These are phyloP conservation scores for Chymomyza caudatula DNA, from an alignment of 2,888 invertebrate species.

Conservation along the genomic window DNA sequence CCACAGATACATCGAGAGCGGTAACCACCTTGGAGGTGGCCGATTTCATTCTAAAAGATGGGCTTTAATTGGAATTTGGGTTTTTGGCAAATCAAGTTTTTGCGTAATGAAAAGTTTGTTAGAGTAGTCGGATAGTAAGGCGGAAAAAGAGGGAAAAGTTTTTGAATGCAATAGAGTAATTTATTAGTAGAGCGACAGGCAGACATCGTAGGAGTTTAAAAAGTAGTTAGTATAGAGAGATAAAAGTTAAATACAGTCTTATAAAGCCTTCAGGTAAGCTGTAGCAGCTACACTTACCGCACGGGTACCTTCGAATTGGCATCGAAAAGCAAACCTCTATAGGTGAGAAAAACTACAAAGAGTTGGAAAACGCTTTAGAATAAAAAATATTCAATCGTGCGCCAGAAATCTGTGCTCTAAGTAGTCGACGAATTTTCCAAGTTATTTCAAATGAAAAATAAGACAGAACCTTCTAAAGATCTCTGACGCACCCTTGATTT, in stretches of 20 bases:
- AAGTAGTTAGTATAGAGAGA: slow-evolving; percentile 13
- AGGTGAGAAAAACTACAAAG: slow-evolving; percentile 72
- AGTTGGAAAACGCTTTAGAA: not conserved
- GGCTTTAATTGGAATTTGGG: slow-evolving; percentile 59
- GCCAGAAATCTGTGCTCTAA: too few species aligned
- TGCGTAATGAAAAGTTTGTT: not conserved
- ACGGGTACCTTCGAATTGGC: slow-evolving; percentile 75
- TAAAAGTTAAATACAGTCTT: not conserved
- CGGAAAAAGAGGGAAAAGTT: not conserved
- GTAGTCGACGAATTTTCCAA: too few species aligned
- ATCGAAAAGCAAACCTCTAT: slow-evolving; percentile 75
- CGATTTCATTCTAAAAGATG: slow-evolving; percentile 79
- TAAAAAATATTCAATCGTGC: not conserved
- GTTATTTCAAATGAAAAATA: too few species aligned
- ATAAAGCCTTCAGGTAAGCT: not conserved
- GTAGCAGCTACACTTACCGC: slow-evolving; percentile 65
- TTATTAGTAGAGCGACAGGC: not conserved
- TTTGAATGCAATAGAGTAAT: not conserved
- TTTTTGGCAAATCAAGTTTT: not conserved
- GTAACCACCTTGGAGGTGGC: slow-evolving; percentile 78
- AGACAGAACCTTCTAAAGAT: too few species aligned
- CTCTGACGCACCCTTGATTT: too few species aligned
- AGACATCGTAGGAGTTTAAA: slow-evolving; percentile 6
- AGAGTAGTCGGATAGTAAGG: not conserved
- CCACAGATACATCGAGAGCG: slow-evolving; percentile 76